Conservation (phyloP, 2,888 invertebrate species). For the Rugalucina vietnamica region DNA sequence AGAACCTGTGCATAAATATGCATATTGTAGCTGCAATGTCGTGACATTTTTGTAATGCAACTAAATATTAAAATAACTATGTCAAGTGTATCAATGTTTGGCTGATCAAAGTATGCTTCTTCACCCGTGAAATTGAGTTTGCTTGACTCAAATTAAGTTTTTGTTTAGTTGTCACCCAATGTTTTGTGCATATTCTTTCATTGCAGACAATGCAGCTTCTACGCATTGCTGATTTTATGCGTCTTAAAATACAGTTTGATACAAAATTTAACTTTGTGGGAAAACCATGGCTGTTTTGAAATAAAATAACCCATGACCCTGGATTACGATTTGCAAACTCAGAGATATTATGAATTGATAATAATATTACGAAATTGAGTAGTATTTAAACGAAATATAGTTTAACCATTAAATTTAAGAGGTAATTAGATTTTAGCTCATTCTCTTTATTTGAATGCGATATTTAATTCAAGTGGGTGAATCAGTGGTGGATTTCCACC, state of each 20-base stretch:
- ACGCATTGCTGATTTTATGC: not conserved
- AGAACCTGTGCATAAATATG: no score
- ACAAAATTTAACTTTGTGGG: not conserved
- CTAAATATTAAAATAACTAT: no score
- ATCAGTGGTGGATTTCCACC: not conserved
- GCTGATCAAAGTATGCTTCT: not conserved
- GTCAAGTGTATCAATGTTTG: slow-evolving; percentile 3
- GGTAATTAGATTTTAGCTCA: not conserved
- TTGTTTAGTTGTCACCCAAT: not conserved
- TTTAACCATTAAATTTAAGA: not conserved
- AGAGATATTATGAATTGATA: not conserved
- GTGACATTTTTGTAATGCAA: no score
- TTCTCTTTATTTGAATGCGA: not conserved
- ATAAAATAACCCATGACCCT: not conserved
- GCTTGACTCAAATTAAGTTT: not conserved
- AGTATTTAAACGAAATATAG: not conserved
- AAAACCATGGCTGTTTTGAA: not conserved
- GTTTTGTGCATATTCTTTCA: not conserved
- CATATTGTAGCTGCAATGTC: no score
- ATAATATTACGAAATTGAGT: not conserved
- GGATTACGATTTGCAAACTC: not conserved
- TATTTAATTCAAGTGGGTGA: not conserved
- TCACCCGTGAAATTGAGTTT: slow-evolving; percentile 3
- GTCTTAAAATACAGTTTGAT: not conserved
- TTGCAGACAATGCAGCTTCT: not conserved